Evolutionary conservation across 2,888 invertebrate species (phyloP), one percentile per base, ranked within the genome.

Genomic region (Bellardia bayeri): DNA sequence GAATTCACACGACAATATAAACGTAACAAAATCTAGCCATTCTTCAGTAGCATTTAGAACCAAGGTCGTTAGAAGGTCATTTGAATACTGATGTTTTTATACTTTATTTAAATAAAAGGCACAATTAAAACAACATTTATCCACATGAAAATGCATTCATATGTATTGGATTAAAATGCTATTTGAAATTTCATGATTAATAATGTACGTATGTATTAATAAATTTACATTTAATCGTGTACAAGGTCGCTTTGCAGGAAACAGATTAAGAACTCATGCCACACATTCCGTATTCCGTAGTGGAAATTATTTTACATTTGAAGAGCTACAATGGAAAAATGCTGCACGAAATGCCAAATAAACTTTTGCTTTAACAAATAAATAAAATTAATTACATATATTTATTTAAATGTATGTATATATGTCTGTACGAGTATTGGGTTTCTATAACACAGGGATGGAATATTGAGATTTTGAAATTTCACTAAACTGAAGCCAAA

Each of bases 281-380:
- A 56, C 42, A 40, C n/a, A 42, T 16, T 16, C 2, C 58, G 42
- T 23, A 23, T 42, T 56, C 23, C 23, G 23, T 23, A 56, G 30
- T n/a, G 9, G 13, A 58, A 72, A 23, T 40, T 58, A n/a, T 16
- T 71, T 37, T 2, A 37, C 13, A 54, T 71, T 54, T 54, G 8
- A 68, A 68, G n/a, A 1, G 14, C 14, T n/a, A 13, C 9, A 51
- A 68, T 49, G 30, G 49, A n/a, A 14, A 71, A 69, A n/a, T 51
- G 30, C 1, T 51, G 37, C 69, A 54, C 69, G 69, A 71, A 71
- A 71, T 37, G 11, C 8, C 16, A 54, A 71, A 71, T 71, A 14
- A 37, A 6, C 11, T 68, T 49, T 30, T 14, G 14, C 8, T 61
- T 37, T 33, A 33, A 14, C 5, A 45, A 45, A 45, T 45, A 11